Percentiles rank a stretch among this genome's conserved stretches.
These are phyloP conservation scores for Pelecanus crispus DNA, from an alignment of 2,113 vertebrate species.

Conservation along the genomic window DNA sequence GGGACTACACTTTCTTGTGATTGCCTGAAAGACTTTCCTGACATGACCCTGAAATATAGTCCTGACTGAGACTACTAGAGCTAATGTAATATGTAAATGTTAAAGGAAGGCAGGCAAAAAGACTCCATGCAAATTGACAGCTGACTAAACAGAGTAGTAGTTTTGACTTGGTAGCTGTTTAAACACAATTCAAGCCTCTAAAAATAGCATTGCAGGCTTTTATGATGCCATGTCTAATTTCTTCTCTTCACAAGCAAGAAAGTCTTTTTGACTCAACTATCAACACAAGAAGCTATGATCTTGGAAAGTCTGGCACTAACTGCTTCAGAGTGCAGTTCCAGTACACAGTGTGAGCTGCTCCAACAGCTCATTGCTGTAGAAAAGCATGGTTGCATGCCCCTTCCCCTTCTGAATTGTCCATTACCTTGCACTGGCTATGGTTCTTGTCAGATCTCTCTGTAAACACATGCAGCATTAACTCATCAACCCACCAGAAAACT, in stretches of 20 bases:
- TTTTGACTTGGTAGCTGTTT: background rate
- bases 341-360: background rate
- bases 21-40: background rate
- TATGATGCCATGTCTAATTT: background rate
- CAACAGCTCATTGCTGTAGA: background rate
- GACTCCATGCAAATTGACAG: background rate
- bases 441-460: background rate
- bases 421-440: background rate
- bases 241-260: background rate
- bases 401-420: background rate
- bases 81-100: background rate
- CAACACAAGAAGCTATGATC: background rate
- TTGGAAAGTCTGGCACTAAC: background rate
- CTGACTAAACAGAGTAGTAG: background rate
- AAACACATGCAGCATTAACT: background rate
- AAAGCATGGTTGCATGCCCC: background rate
- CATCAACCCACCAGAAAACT: background rate
- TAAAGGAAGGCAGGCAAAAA: background rate
- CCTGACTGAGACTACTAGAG: background rate
- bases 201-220: background rate
- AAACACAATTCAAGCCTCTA: background rate
- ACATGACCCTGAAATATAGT: background rate
- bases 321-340: background rate
- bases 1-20: background rate
- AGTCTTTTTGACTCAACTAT: background rate